Conservation (phyloP, 2,888 invertebrate species). For the Lumbricus terrestris region DNA sequence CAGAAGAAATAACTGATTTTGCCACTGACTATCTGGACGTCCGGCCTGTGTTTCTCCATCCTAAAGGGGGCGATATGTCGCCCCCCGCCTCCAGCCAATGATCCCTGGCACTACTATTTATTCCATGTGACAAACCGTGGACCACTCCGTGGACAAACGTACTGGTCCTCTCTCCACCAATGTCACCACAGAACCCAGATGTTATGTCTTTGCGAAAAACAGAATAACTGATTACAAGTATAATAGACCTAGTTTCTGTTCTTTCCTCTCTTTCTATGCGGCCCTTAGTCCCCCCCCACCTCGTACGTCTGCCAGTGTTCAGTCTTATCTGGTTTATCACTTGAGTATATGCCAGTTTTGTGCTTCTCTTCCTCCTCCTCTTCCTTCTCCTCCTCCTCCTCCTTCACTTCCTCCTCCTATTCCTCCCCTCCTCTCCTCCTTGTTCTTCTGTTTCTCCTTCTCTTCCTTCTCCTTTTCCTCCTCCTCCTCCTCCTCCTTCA, state of each 20-base stretch:
- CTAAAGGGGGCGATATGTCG: too few relatives aligned
- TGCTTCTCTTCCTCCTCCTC: background rate
- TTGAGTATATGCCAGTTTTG: background rate
- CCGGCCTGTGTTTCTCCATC: background rate
- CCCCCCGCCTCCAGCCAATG: background rate
- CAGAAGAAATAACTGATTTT: background rate
- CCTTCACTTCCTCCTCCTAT: too few relatives aligned
- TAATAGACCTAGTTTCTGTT: too few relatives aligned
- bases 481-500: background rate
- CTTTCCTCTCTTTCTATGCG: background rate
- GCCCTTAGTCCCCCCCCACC: too few relatives aligned
- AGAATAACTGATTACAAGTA: background rate
- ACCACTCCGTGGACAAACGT: background rate
- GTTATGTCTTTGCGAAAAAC: background rate
- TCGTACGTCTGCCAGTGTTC: background rate
- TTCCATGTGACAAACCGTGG: background rate
- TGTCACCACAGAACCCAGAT: background rate
- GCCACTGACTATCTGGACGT: background rate
- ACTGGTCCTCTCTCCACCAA: background rate
- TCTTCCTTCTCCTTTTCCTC: background rate
- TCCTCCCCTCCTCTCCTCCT: too few relatives aligned
- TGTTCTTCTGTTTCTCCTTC: background rate
- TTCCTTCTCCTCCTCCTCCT: background rate
- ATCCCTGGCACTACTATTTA: background rate
- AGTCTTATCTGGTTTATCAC: background rate